Conservation (phyloP, 2,888 invertebrate genomes). For the Oscheius sp. region DNA sequence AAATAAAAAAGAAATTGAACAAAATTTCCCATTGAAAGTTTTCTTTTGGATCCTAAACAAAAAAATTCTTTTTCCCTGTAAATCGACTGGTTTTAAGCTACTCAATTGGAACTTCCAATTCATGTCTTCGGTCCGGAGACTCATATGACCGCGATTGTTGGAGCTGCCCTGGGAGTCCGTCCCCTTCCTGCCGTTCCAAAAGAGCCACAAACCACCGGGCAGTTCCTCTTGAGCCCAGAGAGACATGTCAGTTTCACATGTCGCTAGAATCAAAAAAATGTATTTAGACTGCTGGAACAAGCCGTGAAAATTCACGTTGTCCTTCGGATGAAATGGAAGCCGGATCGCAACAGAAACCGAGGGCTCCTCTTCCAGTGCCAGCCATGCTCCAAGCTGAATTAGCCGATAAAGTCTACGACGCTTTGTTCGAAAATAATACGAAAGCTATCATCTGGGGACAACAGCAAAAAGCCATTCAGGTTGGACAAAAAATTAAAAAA, state of each 20-base stretch:
- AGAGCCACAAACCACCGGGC: conserved; percentile 86
- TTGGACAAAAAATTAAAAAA: conserved; percentile 28
- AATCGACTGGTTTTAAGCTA: conserved; percentile 75
- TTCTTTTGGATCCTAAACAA: too few species aligned
- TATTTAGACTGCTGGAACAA: conserved; percentile 54
- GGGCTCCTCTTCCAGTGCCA: conserved; percentile 6
- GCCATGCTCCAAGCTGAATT: conserved; percentile 27
- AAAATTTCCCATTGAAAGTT: too few species aligned
- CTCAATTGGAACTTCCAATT: conserved; percentile 86
- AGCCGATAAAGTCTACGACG: conserved; percentile 34
- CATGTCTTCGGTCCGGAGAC: conserved; percentile 97
- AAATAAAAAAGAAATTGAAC: too few species aligned
- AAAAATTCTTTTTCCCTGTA: too few species aligned
- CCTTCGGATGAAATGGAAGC: conserved; percentile 33
- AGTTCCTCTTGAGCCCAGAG: conserved; percentile 82
- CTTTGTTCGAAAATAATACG: conserved; percentile 69
- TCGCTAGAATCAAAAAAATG: too few species aligned
- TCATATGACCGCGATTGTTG: conserved; percentile 99
- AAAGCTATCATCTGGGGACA: conserved; percentile 96
- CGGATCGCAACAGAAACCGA: background rate
- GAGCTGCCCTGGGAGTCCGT: conserved; percentile 91
- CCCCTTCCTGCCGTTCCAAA: conserved; percentile 82
- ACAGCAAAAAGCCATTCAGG: conserved; percentile 90
- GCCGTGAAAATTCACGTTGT: conserved; percentile 27
- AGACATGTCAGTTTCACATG: conserved; percentile 61